Evolutionary conservation across 2,113 vertebrate species (phyloP).

Genomic region (Hucho hucho): DNA sequence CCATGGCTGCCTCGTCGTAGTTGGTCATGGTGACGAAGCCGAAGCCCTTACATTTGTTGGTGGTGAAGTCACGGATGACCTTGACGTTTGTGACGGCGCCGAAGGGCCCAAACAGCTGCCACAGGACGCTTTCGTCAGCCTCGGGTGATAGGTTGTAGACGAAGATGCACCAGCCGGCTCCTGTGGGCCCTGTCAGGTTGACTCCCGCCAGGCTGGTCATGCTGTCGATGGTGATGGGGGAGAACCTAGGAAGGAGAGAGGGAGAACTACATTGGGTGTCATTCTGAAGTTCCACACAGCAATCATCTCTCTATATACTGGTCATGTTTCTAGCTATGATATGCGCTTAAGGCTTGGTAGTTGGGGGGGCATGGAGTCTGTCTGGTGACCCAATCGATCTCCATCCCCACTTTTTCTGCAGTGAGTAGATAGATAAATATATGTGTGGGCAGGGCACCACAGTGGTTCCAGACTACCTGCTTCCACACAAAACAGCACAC

Average conservation of each 20-base stretch:
- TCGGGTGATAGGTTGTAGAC: constrained; percentile 96
- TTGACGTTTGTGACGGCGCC: constrained; percentile 96
- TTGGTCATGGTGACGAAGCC: constrained; percentile 99
- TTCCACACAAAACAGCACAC: constrained; percentile 56
- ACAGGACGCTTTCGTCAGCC: constrained; percentile 94
- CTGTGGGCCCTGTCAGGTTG: constrained; percentile 82
- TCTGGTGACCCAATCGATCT: constrained; percentile 58
- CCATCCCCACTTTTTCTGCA: constrained; percentile 57
- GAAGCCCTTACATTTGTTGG: constrained; percentile 98
- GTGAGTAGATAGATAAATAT: constrained; percentile 57
- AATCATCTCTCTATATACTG: constrained; percentile 50
- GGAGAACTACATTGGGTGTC: constrained; percentile 91
- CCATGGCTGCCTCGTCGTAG: constrained; percentile 97
- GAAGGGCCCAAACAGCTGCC: constrained; percentile 98
- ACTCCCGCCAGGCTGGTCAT: constrained; percentile 88
- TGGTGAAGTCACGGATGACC: constrained; percentile 95
- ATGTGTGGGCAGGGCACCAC: constrained; percentile 57
- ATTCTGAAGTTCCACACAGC: constrained; percentile 75
- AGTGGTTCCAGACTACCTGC: constrained; percentile 63
- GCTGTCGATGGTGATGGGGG: constrained; percentile 89
- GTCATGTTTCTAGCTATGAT: constrained; percentile 39
- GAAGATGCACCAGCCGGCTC: constrained; percentile 95
- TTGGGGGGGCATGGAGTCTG: constrained; percentile 43
- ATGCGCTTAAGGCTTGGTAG: constrained; percentile 46
- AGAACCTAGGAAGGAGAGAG: constrained; percentile 88